Evolutionary conservation across 92 coral and sea anemone genomes (phyloP).

Genomic region (Siderastrea radians): DNA sequence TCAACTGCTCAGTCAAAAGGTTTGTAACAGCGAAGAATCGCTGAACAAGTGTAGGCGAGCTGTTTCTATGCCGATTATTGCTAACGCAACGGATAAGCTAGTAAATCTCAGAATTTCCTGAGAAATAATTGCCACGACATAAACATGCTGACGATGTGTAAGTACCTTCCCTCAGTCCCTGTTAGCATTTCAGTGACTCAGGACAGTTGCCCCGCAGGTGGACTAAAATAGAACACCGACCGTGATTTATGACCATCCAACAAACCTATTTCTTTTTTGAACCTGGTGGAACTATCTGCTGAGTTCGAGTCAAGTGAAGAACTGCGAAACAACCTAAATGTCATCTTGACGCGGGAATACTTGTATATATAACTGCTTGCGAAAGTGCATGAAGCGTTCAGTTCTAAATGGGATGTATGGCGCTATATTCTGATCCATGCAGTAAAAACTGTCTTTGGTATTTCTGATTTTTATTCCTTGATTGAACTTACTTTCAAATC

Average conservation of each 20-base stretch:
- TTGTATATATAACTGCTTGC: not conserved
- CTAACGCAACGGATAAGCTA: too few relatives aligned
- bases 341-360: not conserved
- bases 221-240: not conserved
- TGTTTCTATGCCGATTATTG: too few relatives aligned
- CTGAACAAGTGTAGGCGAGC: too few relatives aligned
- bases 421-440: not conserved
- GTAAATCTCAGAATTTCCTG: not conserved
- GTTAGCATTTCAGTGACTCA: too few relatives aligned
- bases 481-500: not conserved
- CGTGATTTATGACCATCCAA: slow-evolving; percentile 9
- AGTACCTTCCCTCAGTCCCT: too few relatives aligned
- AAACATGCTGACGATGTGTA: not conserved
- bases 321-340: too few relatives aligned
- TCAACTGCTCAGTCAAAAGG: too few relatives aligned
- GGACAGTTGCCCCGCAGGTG: not conserved
- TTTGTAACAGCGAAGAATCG: too few relatives aligned
- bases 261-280: not conserved
- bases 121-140: not conserved
- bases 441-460: not conserved
- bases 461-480: too few relatives aligned
- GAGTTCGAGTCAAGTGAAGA: not conserved
- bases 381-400: not conserved
- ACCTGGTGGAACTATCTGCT: not conserved
- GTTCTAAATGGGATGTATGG: not conserved